phyloP scores from a whole-genome alignment of 2,888 invertebrate genomes.

The Eristalinus aeneus region DNA sequence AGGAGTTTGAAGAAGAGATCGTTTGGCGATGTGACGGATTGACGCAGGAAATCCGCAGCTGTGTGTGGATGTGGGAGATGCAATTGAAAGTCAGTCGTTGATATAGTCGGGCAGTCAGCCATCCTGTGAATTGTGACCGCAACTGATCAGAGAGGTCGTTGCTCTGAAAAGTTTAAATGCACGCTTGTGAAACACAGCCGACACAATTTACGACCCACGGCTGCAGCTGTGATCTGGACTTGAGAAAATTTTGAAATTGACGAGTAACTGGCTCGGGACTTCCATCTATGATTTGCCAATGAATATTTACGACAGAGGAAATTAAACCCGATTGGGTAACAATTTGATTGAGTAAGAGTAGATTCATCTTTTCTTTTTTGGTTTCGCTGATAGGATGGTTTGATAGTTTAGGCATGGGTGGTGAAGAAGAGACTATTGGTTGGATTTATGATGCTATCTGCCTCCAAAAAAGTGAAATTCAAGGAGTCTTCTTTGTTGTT shows the following conservation, averaged over 20 bases:
- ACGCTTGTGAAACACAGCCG: not conserved
- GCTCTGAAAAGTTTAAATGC: no score
- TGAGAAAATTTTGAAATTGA: not conserved
- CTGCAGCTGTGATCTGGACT: not conserved
- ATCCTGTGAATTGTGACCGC: not conserved
- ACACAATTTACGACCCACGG: not conserved
- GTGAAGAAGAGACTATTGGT: no score
- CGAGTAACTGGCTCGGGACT: not conserved
- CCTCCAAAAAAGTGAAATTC: no score
- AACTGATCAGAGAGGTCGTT: not conserved
- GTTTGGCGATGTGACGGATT: not conserved
- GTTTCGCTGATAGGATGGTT: no score
- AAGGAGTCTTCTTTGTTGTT: no score
- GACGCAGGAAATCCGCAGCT: not conserved
- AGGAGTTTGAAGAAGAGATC: not conserved
- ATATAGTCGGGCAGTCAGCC: no score
- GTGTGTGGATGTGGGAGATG: not conserved
- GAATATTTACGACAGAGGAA: not conserved
- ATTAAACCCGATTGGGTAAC: not conserved
- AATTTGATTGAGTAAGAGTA: not conserved
- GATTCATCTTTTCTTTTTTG: not conserved
- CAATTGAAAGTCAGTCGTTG: no score
- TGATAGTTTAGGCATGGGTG: no score
- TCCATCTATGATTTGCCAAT: not conserved
- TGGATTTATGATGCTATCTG: no score